phyloP scores from a whole-genome alignment of 2,113 vertebrate species.

The Sinocyclocheilus maitianheensis region DNA sequence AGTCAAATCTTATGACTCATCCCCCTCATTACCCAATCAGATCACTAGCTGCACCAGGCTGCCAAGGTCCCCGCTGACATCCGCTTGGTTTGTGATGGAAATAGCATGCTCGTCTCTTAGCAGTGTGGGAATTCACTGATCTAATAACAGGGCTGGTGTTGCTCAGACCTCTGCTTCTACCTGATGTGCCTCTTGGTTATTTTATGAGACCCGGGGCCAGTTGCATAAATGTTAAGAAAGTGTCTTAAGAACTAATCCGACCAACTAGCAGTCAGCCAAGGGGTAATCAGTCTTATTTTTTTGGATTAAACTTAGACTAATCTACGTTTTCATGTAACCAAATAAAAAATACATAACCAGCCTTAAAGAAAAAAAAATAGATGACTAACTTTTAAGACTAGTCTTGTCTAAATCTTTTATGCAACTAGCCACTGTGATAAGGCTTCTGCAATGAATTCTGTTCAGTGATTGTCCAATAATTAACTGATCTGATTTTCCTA shows the following conservation, averaged over 20 bases:
- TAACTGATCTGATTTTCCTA: slow-evolving; percentile 21
- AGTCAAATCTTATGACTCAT: slow-evolving; percentile 1
- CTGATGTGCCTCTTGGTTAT: slow-evolving; percentile 1
- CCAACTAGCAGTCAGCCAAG: no score
- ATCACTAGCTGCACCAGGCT: not conserved
- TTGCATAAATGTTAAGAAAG: no score
- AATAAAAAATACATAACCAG: no score
- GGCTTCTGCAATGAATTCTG: slow-evolving; percentile 36
- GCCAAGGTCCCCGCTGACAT: slow-evolving; percentile 1
- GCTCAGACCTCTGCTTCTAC: slow-evolving; percentile 10
- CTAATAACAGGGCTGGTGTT: not conserved
- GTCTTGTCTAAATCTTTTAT: no score
- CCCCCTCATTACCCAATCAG: not conserved
- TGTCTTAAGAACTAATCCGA: no score
- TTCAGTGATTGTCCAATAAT: slow-evolving; percentile 37
- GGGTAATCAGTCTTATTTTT: no score
- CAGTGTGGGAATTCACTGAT: slow-evolving; percentile 27
- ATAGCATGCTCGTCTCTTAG: slow-evolving; percentile 20
- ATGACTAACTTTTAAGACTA: no score
- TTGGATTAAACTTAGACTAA: no score
- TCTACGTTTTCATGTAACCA: no score
- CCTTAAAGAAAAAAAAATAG: no score
- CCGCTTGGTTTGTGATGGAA: not conserved
- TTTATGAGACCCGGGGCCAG: not conserved
- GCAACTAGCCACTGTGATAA: not conserved